Evolutionary conservation across 2,113 vertebrate genomes (phyloP).

Genomic region (Boleophthalmus pectinirostris): DNA sequence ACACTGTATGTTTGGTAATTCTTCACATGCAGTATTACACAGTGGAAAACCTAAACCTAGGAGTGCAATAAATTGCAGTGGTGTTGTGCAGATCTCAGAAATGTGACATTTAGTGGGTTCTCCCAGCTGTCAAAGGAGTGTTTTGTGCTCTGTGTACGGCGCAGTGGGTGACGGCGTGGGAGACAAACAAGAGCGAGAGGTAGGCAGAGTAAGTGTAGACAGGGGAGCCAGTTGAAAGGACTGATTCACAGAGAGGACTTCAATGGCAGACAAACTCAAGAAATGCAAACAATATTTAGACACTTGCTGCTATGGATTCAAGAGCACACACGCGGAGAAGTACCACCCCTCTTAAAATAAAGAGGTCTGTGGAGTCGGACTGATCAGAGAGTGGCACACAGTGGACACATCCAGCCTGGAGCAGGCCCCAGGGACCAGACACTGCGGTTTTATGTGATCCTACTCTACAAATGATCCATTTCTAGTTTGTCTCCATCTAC

Average conservation of each 20-base stretch:
- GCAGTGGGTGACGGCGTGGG: constrained; percentile 35
- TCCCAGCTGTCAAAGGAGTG: constrained; percentile 68
- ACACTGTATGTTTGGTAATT: not conserved
- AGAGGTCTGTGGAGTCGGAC: constrained; percentile 31
- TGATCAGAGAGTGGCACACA: constrained; percentile 59
- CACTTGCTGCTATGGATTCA: constrained; percentile 7
- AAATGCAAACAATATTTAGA: constrained; percentile 9
- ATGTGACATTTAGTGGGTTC: constrained; percentile 63
- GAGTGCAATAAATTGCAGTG: constrained; percentile 30
- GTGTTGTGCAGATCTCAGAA: constrained; percentile 33
- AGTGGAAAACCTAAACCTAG: constrained; percentile 7
- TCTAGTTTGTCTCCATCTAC: constrained; percentile 18
- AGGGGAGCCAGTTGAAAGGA: constrained; percentile 10
- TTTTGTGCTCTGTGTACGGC: constrained; percentile 49
- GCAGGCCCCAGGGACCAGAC: constrained; percentile 45
- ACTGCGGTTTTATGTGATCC: constrained; percentile 50
- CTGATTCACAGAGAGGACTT: constrained; percentile 19
- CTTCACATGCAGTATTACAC: not conserved
- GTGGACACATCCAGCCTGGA: constrained; percentile 62
- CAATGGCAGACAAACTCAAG: constrained; percentile 22
- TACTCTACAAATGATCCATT: constrained; percentile 42
- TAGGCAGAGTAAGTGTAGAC: constrained; percentile 1
- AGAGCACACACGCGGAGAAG: not conserved
- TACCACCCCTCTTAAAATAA: constrained; percentile 26
- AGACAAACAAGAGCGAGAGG: constrained; percentile 20